Evolutionary conservation across 1,140 invertebrate genomes (phyloP), one percentile per base, ranked within the genome.

Genomic region (Drosophila watanabei): DNA sequence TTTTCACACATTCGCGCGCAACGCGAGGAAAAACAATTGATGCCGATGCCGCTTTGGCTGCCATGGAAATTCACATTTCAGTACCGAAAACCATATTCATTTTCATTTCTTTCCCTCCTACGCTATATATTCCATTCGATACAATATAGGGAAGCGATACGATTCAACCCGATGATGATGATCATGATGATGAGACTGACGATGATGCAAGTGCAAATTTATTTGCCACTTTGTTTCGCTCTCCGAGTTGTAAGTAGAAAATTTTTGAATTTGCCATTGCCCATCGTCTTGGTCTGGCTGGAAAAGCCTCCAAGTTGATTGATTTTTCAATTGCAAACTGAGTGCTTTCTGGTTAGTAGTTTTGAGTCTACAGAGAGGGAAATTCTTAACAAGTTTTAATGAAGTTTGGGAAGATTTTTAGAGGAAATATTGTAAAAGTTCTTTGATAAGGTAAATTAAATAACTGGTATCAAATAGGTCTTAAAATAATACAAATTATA

Each of bases 201-300:
- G 84, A 85, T 88, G 85, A 89, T 88, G 85, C 85, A 88, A 88
- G 85, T 88, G 85, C 85, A 90, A 89, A 88, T 88, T 89, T 85
- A 89, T 89, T 89, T 89, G 85, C 84, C 85, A 88, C 85, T 88
- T 88, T 81, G 82, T 75, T 49, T 48, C 71, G 85, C 68, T 61
- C 48, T 37, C 14, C 75, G 32, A 41, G 70, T 70, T 79, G 75
- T 79, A 79, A 79, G 75, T 78, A 45, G 54, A 39, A 79, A 79
- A 70, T 79, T 79, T 79, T 79, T 35, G 45, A 78, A 78, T 79
- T 70, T 60, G 45, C 58, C 58, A 78, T 32, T 71, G 64, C 16
- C 35, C 39, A 41, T 16, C 18, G 52, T 54, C 52, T 18, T 54
- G 14, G 54, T 46, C 63, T 52, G 46, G 66, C 63, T 69, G 68